Conservation (phyloP, 1,140 invertebrate genomes). For the Pteromalus puparum region DNA sequence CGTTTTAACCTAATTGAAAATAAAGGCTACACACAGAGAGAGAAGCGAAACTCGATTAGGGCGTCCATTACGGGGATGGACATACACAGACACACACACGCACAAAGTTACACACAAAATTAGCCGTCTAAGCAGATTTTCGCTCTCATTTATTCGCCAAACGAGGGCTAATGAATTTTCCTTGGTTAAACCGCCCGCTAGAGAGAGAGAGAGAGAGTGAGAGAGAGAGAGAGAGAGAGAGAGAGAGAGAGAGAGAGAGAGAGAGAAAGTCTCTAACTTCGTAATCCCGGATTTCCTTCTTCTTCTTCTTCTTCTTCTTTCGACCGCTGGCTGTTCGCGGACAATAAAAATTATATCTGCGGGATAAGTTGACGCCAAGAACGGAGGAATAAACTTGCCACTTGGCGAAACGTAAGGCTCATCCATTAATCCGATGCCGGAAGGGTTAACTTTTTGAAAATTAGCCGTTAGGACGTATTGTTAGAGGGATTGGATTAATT, state of each 20-base stretch:
- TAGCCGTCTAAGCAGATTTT: not conserved
- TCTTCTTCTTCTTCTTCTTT: not conserved
- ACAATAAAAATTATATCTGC: not conserved
- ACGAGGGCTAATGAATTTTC: not conserved
- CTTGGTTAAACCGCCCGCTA: not conserved
- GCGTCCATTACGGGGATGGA: slow-evolving; percentile 10
- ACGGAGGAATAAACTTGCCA: not conserved
- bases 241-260: not conserved
- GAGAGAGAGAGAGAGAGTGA: not conserved
- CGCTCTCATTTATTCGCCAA: not conserved
- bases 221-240: not conserved
- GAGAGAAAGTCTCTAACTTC: not conserved
- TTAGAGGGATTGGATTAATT: too few relatives aligned
- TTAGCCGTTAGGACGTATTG: too few relatives aligned
- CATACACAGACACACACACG: too few relatives aligned
- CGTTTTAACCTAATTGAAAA: too few relatives aligned
- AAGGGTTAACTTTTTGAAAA: too few relatives aligned
- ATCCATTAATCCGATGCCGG: not conserved
- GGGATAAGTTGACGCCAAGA: not conserved
- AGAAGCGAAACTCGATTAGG: not conserved
- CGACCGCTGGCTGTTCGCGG: not conserved
- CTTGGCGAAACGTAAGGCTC: not conserved
- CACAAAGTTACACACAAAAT: not conserved
- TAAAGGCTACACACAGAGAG: too few relatives aligned
- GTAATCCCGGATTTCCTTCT: slow-evolving; percentile 10